Base-by-base conservation (phyloP, 2,113 vertebrate species). In the Eonycteris spelaea region DNA sequence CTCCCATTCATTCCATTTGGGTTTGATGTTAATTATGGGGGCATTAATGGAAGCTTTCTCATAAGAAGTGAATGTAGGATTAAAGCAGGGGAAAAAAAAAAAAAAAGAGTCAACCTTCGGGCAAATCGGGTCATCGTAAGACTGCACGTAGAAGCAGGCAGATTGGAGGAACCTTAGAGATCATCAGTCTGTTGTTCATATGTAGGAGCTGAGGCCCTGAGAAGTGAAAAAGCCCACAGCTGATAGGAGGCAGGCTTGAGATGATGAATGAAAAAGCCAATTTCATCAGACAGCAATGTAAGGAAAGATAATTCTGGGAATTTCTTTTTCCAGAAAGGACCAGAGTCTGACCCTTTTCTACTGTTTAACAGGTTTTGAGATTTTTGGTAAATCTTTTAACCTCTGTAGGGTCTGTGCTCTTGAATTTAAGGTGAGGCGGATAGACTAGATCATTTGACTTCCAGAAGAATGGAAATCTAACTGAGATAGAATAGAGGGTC, bases 11-110 rank as follows among this genome's bases (percentile, higher is more conserved):
- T 97, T 97, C 85, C 92, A 89, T 95, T 97, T 97, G 55, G 87
- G 94, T 92, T 82, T 94, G 90, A 83, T 95, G 94, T 96, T 97
- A 98, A 98, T 98, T 97, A 97, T 40, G 94, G 43, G 87, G 88
- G 91, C 88, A 97, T 96, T 97, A 97, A 94, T 97, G 86, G 93
- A 96, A 88, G 86, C 88, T 95, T 97, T 94, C 89, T 97, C 82
- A 79, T 89, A 95, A 94, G 96, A 97, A 96, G 97, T 94, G 88
- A 95, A 94, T 92, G 68, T 95, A 33, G 86, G 67, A 93, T 95
- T 94, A 96, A 96, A 96, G 87, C 28, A 68, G 70, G 0, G n/a
- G n/a, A n/a, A n/a, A 8, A 5, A 0, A 22, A 71, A 35, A n/a
- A 40, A 33, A 21, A 87, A 33, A 40, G 35, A 45, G 51, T 45